Percentiles rank a stretch among this genome's conserved stretches.
phyloP scores from a whole-genome alignment of 2,113 vertebrate species.

The Rhea americana region DNA sequence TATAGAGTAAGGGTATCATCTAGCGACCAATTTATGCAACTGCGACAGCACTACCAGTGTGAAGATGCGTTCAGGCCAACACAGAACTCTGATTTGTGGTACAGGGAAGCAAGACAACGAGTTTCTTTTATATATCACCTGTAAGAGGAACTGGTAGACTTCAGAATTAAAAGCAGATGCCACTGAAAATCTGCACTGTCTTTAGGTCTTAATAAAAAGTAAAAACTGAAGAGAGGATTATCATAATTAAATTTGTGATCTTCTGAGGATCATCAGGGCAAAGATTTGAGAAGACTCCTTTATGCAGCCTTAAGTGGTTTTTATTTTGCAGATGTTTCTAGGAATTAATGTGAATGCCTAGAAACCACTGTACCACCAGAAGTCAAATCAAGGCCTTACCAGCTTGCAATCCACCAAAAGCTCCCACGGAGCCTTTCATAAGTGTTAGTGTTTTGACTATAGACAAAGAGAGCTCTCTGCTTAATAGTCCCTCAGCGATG shows the following conservation, averaged over 20 bases:
- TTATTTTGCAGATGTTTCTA: neutral
- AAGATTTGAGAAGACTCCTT: neutral
- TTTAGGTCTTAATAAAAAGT: neutral
- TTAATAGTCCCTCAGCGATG: neutral
- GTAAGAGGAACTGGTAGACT: neutral
- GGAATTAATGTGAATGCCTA: neutral
- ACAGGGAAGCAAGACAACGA: neutral
- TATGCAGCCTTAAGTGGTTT: neutral
- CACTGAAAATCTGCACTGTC: neutral
- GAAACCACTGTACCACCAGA: neutral
- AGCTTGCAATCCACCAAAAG: neutral
- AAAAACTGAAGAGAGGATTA: neutral
- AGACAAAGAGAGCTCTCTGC: neutral
- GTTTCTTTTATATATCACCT: neutral
- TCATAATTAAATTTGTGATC: neutral
- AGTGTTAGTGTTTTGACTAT: neutral
- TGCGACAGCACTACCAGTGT: neutral
- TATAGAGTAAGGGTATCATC: conserved; percentile 9
- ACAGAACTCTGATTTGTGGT: neutral
- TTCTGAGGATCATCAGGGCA: neutral
- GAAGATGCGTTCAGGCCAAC: neutral
- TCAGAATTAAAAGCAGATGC: neutral
- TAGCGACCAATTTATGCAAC: conserved; percentile 36
- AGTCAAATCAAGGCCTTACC: neutral
- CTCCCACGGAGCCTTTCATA: neutral